Evolutionary conservation across 1,140 invertebrate species (phyloP).

Genomic region (Drosophila bocki): DNA sequence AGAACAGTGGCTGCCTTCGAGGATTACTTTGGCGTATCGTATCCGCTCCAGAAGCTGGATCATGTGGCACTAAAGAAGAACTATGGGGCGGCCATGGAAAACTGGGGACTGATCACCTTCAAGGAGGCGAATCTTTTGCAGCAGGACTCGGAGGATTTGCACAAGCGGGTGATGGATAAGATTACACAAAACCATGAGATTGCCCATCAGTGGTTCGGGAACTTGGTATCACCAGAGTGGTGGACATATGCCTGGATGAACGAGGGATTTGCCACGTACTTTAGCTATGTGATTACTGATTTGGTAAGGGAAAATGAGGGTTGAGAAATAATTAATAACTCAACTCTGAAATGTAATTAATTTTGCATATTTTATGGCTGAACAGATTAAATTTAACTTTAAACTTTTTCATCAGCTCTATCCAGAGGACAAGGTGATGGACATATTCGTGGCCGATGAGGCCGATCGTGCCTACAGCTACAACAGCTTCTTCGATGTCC

Average conservation of each 20-base stretch:
- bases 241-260: constrained; percentile 86
- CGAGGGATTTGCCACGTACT: constrained; percentile 90
- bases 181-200: constrained; percentile 87
- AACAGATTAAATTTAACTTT: background rate
- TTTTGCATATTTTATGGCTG: constrained; percentile 7
- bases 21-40: constrained; percentile 86
- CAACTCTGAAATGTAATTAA: background rate
- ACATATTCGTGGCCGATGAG: constrained; percentile 90
- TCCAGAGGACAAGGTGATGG: constrained; percentile 90
- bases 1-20: constrained; percentile 86
- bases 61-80: constrained; percentile 92
- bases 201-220: constrained; percentile 90
- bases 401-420: constrained; percentile 85
- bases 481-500: constrained; percentile 86
- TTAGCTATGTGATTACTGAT: constrained; percentile 88
- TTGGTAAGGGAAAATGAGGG: constrained; percentile 42
- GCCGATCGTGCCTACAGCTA: constrained; percentile 70
- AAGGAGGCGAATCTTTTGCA: constrained; percentile 81
- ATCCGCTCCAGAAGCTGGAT: constrained; percentile 87
- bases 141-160: constrained; percentile 4
- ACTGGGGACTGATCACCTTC: constrained; percentile 93
- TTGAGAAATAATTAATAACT: background rate
- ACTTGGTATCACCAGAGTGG: constrained; percentile 88
- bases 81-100: constrained; percentile 93
- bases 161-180: constrained; percentile 50